phyloP scores from a whole-genome alignment of 2,888 invertebrate genomes.

The Pachydiplax longipennis region DNA sequence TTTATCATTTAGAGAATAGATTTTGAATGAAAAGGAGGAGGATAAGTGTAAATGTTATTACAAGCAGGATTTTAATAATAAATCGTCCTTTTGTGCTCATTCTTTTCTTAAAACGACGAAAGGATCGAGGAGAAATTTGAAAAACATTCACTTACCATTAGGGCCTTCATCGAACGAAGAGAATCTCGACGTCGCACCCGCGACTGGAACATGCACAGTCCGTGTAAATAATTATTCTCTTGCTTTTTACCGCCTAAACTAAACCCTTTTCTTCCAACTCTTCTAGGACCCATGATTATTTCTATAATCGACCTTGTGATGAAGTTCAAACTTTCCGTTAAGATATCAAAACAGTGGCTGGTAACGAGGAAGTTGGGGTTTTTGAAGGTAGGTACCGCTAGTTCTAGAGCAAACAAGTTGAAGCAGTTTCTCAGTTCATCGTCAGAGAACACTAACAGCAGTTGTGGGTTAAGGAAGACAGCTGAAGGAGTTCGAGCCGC shows the following conservation, averaged over 20 bases:
- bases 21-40: too few species aligned
- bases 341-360: not conserved
- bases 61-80: too few species aligned
- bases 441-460: not conserved
- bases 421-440: not conserved
- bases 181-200: slow-evolving; percentile 23
- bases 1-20: too few species aligned
- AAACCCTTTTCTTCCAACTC: not conserved
- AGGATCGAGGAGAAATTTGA: not conserved
- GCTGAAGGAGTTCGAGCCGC: too few species aligned
- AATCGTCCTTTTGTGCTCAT: too few species aligned
- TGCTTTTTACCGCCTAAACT: not conserved
- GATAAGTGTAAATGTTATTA: too few species aligned
- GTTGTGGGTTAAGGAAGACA: too few species aligned
- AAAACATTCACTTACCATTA: slow-evolving; percentile 16
- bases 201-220: slow-evolving; percentile 10
- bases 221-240: not conserved
- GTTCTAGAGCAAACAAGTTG: not conserved
- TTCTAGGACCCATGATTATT: slow-evolving; percentile 3
- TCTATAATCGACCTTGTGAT: not conserved
- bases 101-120: too few species aligned
- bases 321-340: slow-evolving; percentile 22
- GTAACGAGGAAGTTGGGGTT: not conserved
- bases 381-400: not conserved
- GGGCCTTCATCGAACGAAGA: slow-evolving; percentile 6